Percentiles rank a stretch among this genome's conserved stretches.
phyloP scores from a whole-genome alignment of 1,140 invertebrate species.

The Cotesia typhae region DNA sequence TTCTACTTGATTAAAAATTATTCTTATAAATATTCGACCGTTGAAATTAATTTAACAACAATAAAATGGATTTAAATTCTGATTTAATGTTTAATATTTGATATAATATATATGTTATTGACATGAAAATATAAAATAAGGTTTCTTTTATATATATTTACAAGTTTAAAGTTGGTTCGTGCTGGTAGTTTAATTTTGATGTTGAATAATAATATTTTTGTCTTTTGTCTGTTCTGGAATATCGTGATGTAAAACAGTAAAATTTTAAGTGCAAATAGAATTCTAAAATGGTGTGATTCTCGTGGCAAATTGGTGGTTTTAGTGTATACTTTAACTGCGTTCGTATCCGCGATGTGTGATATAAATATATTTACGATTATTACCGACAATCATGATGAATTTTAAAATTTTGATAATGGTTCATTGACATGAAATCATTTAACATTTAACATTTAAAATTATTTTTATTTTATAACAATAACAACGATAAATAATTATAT shows the following conservation, averaged over 20 bases:
- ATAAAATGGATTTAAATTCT: too few species aligned
- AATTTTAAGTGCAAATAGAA: conserved; percentile 60
- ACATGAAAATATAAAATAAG: too few species aligned
- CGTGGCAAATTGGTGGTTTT: not conserved
- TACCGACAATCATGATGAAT: not conserved
- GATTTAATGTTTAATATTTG: too few species aligned
- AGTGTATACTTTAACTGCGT: not conserved
- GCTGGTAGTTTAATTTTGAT: too few species aligned
- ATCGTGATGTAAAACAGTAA: conserved; percentile 61
- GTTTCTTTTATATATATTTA: too few species aligned
- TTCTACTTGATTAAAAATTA: conserved; percentile 1
- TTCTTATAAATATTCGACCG: not conserved
- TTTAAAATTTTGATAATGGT: not conserved
- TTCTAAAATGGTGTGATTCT: conserved; percentile 39
- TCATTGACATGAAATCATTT: conserved; percentile 3
- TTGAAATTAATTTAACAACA: too few species aligned
- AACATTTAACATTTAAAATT: not conserved
- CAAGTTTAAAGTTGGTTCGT: too few species aligned
- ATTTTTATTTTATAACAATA: too few species aligned
- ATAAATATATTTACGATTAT: conserved; percentile 12
- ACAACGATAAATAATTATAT: too few species aligned
- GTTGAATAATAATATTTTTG: not conserved
- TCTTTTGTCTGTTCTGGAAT: conserved; percentile 9
- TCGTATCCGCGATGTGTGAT: not conserved
- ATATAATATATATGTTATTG: too few species aligned